phyloP scores from a whole-genome alignment of 1,140 invertebrate species.

The Batillaria attramentaria region DNA sequence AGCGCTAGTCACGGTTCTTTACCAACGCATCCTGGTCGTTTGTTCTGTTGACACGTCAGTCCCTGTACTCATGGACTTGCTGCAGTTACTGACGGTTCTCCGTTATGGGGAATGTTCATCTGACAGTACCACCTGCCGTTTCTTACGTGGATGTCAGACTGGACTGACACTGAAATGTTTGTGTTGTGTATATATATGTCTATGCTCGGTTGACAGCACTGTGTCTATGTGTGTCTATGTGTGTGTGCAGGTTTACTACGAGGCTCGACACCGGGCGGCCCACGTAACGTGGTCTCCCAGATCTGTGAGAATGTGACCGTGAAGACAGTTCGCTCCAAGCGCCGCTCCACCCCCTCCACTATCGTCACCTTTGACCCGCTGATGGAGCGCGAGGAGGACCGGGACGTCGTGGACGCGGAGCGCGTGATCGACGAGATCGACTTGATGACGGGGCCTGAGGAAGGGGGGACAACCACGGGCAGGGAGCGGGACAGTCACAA shows the following conservation, averaged over 20 bases:
- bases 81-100: not conserved
- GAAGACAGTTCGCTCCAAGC: slow-evolving; percentile 36
- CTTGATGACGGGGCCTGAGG: slow-evolving; percentile 24
- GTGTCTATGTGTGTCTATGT: slow-evolving; percentile 31
- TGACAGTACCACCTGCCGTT: not conserved
- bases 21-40: no score
- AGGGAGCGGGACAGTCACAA: not conserved
- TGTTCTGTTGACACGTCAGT: not conserved
- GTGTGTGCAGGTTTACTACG: slow-evolving; percentile 55
- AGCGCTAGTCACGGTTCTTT: no score
- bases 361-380: slow-evolving; percentile 52
- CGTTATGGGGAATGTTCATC: not conserved
- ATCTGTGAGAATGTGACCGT: slow-evolving; percentile 60
- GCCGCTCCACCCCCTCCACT: slow-evolving; percentile 45
- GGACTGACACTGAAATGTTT: not conserved
- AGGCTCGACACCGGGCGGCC: slow-evolving; percentile 57
- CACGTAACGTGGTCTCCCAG: slow-evolving; percentile 56
- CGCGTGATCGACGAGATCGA: slow-evolving; percentile 47
- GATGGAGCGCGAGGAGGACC: slow-evolving; percentile 56
- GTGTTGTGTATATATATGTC: not conserved
- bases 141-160: not conserved
- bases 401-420: slow-evolving; percentile 47
- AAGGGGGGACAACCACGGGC: not conserved
- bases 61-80: not conserved
- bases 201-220: not conserved